phyloP scores from a whole-genome alignment of 2,113 vertebrate species.

The Brachypteracias leptosomus region DNA sequence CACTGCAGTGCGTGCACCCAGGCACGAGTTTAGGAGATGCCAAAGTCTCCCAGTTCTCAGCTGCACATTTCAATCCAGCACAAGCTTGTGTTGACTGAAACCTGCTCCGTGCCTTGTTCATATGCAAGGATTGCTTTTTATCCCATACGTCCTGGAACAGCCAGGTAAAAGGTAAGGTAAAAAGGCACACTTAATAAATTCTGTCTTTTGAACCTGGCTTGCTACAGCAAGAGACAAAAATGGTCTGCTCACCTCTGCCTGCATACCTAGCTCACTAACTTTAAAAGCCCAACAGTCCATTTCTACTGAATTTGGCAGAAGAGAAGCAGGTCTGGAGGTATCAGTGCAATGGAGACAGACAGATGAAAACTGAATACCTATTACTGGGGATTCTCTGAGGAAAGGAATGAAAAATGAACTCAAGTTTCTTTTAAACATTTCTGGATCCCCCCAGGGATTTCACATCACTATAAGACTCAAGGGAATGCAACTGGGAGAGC shows the following conservation, averaged over 20 bases:
- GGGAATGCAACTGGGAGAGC: neutral
- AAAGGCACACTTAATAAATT: neutral
- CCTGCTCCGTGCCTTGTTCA: neutral
- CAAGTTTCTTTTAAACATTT: neutral
- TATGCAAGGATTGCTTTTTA: neutral
- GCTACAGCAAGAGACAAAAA: neutral
- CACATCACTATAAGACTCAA: neutral
- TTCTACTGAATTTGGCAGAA: neutral
- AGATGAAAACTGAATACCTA: neutral
- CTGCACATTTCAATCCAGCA: neutral
- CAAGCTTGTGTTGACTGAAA: neutral
- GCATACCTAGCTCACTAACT: neutral
- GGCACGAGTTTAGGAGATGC: neutral
- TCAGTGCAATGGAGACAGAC: neutral
- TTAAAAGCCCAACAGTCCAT: neutral
- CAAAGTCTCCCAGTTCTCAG: neutral
- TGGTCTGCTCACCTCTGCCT: neutral
- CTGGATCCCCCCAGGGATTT: neutral
- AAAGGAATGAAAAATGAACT: neutral
- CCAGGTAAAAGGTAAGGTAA: neutral
- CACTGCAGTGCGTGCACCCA: accelerated
- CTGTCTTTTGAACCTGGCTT: neutral
- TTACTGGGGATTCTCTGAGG: neutral
- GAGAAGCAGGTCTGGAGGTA: neutral
- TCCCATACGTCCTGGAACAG: neutral